phyloP scores from a whole-genome alignment of 2,888 invertebrate species.

The Tolmerus cingulatus region DNA sequence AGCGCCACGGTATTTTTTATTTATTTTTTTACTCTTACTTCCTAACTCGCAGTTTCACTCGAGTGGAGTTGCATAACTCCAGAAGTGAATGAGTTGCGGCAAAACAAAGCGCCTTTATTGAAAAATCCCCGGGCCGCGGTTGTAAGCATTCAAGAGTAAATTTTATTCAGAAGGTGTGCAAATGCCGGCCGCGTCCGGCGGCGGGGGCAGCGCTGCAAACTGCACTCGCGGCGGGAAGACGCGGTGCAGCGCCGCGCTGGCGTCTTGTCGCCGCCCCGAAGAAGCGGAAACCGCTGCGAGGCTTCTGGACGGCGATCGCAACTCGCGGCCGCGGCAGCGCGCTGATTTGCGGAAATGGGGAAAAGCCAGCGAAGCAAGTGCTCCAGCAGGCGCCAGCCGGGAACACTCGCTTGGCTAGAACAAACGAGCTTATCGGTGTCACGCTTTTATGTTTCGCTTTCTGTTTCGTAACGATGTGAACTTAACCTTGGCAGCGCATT shows the following conservation, averaged over 20 bases:
- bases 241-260: neutral
- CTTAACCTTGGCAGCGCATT: constrained; percentile 35
- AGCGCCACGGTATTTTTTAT: neutral
- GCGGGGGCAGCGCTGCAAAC: neutral
- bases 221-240: neutral
- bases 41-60: neutral
- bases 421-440: constrained; percentile 33
- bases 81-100: neutral
- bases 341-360: neutral
- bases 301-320: neutral
- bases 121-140: neutral
- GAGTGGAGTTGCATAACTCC: neutral
- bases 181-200: neutral
- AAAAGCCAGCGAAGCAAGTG: neutral
- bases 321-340: neutral
- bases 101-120: neutral
- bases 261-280: neutral
- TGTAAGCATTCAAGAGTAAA: neutral
- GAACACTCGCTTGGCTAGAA: neutral
- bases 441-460: constrained; percentile 21
- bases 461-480: constrained; percentile 20
- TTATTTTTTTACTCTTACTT: neutral
- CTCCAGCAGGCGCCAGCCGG: constrained; percentile 4
- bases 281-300: neutral
- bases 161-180: neutral